A percentile compares a stretch with the other conserved stretches of the same genome.
Conservation (phyloP, 2,113 vertebrate genomes). For the Nycticorax nycticorax region DNA sequence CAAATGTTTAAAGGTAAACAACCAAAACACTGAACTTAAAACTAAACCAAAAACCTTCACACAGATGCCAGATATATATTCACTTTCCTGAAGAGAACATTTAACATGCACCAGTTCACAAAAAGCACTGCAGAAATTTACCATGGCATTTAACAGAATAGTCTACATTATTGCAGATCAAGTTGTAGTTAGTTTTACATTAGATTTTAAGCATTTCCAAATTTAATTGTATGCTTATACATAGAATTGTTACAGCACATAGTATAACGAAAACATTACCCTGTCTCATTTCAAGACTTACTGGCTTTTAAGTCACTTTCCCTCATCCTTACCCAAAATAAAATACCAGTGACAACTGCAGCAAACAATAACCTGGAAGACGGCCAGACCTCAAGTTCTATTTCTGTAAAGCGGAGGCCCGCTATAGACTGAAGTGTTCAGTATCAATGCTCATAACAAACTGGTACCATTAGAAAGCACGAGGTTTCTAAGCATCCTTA, state of each 20-base stretch:
- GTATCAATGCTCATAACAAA: neutral
- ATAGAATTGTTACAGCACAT: neutral
- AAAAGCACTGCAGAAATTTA: neutral
- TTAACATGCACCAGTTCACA: neutral
- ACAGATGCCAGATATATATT: neutral
- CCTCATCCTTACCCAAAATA: neutral
- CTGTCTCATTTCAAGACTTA: neutral
- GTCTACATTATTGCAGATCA: neutral
- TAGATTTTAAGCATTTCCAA: neutral
- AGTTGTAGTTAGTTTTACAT: neutral
- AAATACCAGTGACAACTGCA: neutral
- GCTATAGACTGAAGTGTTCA: neutral
- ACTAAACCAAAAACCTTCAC: neutral
- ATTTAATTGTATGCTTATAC: neutral
- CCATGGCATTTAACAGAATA: neutral
- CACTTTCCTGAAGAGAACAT: neutral
- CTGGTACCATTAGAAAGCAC: neutral
- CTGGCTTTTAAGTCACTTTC: slow-evolving; percentile 11
- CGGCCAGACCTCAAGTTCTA: neutral
- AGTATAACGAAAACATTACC: neutral
- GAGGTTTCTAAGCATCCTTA: neutral
- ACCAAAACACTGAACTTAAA: neutral
- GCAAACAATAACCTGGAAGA: slow-evolving; percentile 31
- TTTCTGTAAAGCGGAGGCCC: neutral
- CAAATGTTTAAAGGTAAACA: neutral